Base-by-base conservation (phyloP, 2,797 vertebrate genomes). In the Xenops minutus region DNA sequence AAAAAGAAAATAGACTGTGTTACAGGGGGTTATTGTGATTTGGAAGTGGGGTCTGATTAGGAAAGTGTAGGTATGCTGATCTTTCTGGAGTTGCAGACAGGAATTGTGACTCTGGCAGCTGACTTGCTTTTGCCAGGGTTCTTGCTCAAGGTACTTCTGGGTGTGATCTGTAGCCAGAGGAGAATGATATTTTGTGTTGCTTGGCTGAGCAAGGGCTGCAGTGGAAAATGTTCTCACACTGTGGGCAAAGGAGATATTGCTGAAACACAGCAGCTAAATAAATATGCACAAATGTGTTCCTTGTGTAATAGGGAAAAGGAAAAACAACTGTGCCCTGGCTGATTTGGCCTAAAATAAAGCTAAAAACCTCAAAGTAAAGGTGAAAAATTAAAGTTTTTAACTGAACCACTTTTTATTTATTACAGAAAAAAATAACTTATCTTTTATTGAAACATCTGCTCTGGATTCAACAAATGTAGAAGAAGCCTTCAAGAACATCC, bases 391-490 rank as follows among this genome's bases (percentile, higher is more conserved):
- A 64, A 80, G 6, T 46, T 92, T 73, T 82, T 91, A 91, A 94
- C 73, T 37, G 71, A 89, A 66, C 14, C 23, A 49, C 30, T 88
- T 96, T 46, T 89, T 64, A 39, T 92, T 30, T 90, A 27, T 97
- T 97, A 22, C 98, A 99, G 99, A 99, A 96, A 99, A 99, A 96
- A 99, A 99, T 98, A 99, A 98, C 96, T 97, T 99, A 95, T 99
- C 99, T 59, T 99, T 99, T 98, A 99, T 99, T 95, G 99, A 99
- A 98, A 99, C 99, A 6, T 99, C 99, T 37, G 99, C 99, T 78
- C 98, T 99, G 98, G 99, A 99, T 96, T 99, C 99, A 68, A 99
- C 99, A 98, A 99, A 99, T 26, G 99, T 99, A 80, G 99, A 99
- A 97, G 99, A 99, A 97, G 99, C 99, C 36, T 99, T 99, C 98